Conservation (phyloP, 2,113 vertebrate genomes). For the Xerus inauris region DNA sequence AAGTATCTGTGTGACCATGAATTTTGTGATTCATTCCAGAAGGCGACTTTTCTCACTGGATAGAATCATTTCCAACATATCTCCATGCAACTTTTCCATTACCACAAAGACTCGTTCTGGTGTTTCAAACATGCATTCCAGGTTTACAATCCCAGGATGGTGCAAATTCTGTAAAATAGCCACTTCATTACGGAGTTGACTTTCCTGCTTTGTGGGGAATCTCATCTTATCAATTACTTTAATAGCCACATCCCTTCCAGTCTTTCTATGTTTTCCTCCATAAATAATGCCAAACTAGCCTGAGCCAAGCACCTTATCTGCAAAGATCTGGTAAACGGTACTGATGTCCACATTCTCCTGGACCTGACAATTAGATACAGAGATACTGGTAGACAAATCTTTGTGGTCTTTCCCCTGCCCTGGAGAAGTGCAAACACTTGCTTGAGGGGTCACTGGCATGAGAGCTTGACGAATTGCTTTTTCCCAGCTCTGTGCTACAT, state of each 20-base stretch:
- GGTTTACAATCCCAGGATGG: conserved; percentile 98
- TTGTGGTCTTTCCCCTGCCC: conserved; percentile 97
- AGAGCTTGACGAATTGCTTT: conserved; percentile 98
- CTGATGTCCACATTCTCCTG: conserved; percentile 99
- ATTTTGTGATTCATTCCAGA: conserved; percentile 98
- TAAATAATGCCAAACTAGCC: conserved; percentile 99
- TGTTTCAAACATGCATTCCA: conserved; percentile 99
- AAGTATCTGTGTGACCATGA: conserved; percentile 99
- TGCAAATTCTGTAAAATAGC: conserved; percentile 99
- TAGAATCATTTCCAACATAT: conserved; percentile 99
- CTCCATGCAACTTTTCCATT: conserved; percentile 99
- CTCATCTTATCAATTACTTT: conserved; percentile 99
- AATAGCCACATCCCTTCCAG: conserved; percentile 98
- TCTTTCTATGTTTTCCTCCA: conserved; percentile 99
- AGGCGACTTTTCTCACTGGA: conserved; percentile 98
- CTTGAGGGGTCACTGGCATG: conserved; percentile 98
- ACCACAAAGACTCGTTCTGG: conserved; percentile 98
- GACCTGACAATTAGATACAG: conserved; percentile 97
- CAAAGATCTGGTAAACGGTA: conserved; percentile 99
- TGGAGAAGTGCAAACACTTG: conserved; percentile 92
- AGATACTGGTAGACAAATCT: conserved; percentile 97
- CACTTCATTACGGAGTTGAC: conserved; percentile 98
- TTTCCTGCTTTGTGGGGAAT: conserved; percentile 99
- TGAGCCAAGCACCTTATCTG: conserved; percentile 98
- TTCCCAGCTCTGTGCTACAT: conserved; percentile 98